Evolutionary conservation across 1,140 invertebrate genomes (phyloP), one percentile per base, ranked within the genome.

Genomic region (Danaus melanippus): DNA sequence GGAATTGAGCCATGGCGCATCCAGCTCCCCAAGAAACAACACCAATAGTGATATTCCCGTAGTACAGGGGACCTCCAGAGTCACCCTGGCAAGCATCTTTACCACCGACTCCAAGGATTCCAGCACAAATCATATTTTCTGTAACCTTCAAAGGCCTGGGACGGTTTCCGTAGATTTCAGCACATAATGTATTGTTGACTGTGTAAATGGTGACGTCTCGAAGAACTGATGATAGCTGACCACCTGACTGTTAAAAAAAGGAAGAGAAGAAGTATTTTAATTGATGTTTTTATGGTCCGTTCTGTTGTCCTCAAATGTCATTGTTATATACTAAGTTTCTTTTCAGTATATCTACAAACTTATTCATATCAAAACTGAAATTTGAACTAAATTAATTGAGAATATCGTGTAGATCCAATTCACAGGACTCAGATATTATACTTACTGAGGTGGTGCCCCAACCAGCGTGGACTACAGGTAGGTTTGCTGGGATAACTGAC

Each of bases 1-100:
- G 90, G 58, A 69, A 84, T 2, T 67, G 76, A 0, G 75, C 68
- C 42, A 79, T 67, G 4, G 80, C 90, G 64, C 90, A 92, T 8
- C 75, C 68, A 8, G 63, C n/a, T 5, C 89, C 89, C 68, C 88
- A 90, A 7, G 89, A 89, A 0, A 90, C 84, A 9, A 90, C 65
- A 6, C 89, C 90, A 9, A 86, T 61, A 5, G 89, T 65, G n/a
- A 72, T 59, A 2, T 56, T 47, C 1, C 58, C 55, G 41, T 56
- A 67, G 56, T 67, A 74, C 43, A 93, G 75, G 2, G 92, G 92
- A 5, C 92, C 91, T 8, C 92, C 92, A 45, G 90, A 91, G 62
- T 93, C 92, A 0, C 92, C 91, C 74, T 90, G 92, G 68, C 93
- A 93, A 4, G 92, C 92, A 66, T 91, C 72, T 2, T 52, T 46